Evolutionary conservation across 1,140 invertebrate genomes (phyloP), one percentile per base, ranked within the genome.

Genomic region (Linepithema humile): DNA sequence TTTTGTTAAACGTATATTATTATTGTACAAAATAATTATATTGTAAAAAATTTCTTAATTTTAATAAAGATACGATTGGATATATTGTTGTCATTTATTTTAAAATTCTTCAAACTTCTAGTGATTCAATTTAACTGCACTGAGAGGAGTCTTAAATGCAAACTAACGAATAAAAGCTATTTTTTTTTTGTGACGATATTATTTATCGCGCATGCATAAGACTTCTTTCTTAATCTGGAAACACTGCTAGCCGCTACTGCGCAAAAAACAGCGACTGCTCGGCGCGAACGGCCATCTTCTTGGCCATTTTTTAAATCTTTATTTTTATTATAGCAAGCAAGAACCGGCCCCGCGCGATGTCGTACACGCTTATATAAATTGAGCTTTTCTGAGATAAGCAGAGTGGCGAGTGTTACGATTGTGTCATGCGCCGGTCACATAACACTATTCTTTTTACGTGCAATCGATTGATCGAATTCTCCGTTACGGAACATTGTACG

Each of bases 221-320:
- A 60, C 6, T 32, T 45, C 26, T 20, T 26, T 12, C 26, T 60
- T 23, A 38, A 62, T 20, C n/a, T 38, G 6, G 57, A 12, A 7
- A 23, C 6, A 26, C 20, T 0, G 20, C 2, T 15, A n/a, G 53
- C 72, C 55, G 55, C 26, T 45, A 40, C 73, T 75, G 73, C 67
- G 73, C 50, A 15, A n/a, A n/a, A n/a, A 38, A 29, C 48, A 10
- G 20, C 35, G 43, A n/a, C 38, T 17, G 10, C 69, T 43, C 77
- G 85, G 85, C 87, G 87, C 87, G 85, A 85, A 86, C 60, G 50
- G 50, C 86, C 86, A 88, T 88, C 75, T 88, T 87, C 20, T 57
- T 29, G 38, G n/a, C 2, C 29, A 38, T 88, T 88, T 87, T 73
- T 87, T 67, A 73, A 87, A 80, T 77, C n/a, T 29, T 26, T 17